These are phyloP conservation scores for Lophius americanus DNA, from an alignment of 2,797 vertebrate species.

Conservation along the genomic window DNA sequence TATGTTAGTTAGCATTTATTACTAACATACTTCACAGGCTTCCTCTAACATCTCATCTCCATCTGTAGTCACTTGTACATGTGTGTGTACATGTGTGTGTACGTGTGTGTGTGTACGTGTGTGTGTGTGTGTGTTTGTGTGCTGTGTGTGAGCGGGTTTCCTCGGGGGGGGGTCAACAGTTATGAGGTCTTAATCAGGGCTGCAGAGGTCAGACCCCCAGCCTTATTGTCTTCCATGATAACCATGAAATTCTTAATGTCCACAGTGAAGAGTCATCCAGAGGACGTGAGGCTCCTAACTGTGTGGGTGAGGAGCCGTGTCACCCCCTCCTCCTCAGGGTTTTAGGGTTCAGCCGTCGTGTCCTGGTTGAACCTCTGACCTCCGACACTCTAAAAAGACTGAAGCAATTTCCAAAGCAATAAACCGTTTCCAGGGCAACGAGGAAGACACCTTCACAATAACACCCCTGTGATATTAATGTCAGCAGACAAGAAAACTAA, in stretches of 20 bases:
- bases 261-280: constrained; percentile 81
- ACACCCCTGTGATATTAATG: background rate
- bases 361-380: constrained; percentile 79
- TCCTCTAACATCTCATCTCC: no score
- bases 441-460: constrained; percentile 25
- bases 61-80: no score
- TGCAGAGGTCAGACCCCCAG: constrained; percentile 60
- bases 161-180: constrained; percentile 52
- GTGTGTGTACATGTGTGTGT: no score
- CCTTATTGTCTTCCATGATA: constrained; percentile 75
- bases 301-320: constrained; percentile 23
- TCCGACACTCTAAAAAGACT: constrained; percentile 58
- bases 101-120: background rate
- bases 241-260: constrained; percentile 85
- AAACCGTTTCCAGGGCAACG: constrained; percentile 72
- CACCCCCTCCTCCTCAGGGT: constrained; percentile 3
- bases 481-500: no score
- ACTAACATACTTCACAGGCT: no score
- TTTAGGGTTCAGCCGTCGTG: constrained; percentile 50
- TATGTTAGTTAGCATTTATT: no score
- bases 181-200: constrained; percentile 80
- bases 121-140: background rate
- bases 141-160: background rate
- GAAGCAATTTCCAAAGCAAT: constrained; percentile 82
- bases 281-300: constrained; percentile 71